Conservation (phyloP, 2,797 vertebrate genomes). For the Megalops cyprinoides region DNA sequence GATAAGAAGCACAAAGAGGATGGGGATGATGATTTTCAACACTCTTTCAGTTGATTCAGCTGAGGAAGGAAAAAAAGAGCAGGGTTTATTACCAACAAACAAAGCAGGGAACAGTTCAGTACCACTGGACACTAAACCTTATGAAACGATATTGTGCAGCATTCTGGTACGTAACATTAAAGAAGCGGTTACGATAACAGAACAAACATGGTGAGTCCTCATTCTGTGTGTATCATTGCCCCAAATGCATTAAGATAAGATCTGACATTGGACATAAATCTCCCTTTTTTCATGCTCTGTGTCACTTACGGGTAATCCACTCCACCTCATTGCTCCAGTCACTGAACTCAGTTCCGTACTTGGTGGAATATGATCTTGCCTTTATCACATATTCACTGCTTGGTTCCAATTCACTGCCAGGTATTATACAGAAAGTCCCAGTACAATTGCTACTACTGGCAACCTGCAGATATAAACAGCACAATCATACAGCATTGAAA, state of each 20-base stretch:
- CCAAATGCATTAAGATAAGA: no score
- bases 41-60: constrained; percentile 8
- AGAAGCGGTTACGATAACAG: neutral
- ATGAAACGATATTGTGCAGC: neutral
- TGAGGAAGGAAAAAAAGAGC: constrained; percentile 27
- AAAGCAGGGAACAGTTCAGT: neutral
- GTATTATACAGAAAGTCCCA: constrained; percentile 12
- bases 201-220: neutral
- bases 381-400: constrained; percentile 41
- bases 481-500: no score
- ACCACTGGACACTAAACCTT: neutral
- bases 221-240: neutral
- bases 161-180: neutral
- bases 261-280: neutral
- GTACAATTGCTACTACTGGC: neutral
- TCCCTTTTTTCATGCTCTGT: neutral
- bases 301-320: constrained; percentile 49
- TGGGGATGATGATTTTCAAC: constrained; percentile 35
- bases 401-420: constrained; percentile 37
- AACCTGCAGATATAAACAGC: neutral
- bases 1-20: constrained; percentile 40
- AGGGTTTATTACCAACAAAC: neutral
- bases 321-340: constrained; percentile 45
- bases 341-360: constrained; percentile 18
- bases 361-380: constrained; percentile 23